These are phyloP conservation scores for Lepidocyrtinus sp. DNA, from an alignment of 2,888 invertebrate species.

Conservation along the genomic window DNA sequence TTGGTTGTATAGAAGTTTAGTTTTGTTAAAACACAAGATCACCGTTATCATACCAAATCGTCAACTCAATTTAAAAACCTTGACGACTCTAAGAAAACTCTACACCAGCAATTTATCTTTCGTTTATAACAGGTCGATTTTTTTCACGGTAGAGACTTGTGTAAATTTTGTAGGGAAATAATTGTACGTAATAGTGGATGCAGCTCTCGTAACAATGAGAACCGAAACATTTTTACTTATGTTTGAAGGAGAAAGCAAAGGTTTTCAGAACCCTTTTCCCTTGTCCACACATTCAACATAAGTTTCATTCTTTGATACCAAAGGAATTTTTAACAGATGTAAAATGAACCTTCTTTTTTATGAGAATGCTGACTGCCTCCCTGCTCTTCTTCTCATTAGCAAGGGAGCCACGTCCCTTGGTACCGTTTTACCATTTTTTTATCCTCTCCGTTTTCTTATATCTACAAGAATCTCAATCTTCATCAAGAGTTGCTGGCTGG, in stretches of 20 bases:
- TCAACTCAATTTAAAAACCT: too few relatives aligned
- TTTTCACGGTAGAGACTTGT: neutral
- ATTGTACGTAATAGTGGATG: neutral
- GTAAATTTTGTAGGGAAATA: neutral
- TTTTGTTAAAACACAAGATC: neutral
- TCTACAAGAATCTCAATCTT: slow-evolving; percentile 64
- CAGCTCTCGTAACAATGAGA: slow-evolving; percentile 1
- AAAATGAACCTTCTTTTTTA: slow-evolving; percentile 32
- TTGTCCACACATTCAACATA: slow-evolving; percentile 6
- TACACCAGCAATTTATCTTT: neutral
- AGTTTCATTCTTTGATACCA: slow-evolving; percentile 18
- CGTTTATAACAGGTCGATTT: neutral
- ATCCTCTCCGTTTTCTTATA: slow-evolving; percentile 40
- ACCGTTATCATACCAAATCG: neutral
- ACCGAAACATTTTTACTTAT: neutral
- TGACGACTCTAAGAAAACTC: neutral
- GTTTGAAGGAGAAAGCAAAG: neutral
- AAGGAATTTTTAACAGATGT: slow-evolving; percentile 44
- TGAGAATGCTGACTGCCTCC: slow-evolving; percentile 38
- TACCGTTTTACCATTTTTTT: slow-evolving; percentile 63
- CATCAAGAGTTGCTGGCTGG: slow-evolving; percentile 60
- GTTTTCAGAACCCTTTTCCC: neutral
- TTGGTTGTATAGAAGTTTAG: too few relatives aligned
- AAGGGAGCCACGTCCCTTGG: slow-evolving; percentile 65
- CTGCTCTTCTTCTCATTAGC: slow-evolving; percentile 63